Percentiles rank a stretch among this genome's conserved stretches.
Evolutionary conservation across 2,888 invertebrate species (phyloP).

Genomic region (Eumacrocentrus americanus): DNA sequence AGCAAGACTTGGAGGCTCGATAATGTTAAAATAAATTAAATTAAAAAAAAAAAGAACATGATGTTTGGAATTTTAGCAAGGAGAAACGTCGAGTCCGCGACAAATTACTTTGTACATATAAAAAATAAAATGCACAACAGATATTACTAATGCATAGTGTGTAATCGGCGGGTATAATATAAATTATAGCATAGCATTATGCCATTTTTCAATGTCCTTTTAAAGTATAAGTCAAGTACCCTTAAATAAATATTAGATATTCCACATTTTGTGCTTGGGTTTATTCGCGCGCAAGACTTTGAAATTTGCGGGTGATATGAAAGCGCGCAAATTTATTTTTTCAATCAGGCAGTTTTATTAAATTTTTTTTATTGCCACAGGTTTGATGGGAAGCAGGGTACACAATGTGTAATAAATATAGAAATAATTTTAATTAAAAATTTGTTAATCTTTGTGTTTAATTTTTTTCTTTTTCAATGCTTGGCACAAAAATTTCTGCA

Average conservation of each 20-base stretch:
- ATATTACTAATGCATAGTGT: constrained; percentile 43
- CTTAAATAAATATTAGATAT: constrained; percentile 55
- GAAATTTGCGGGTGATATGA: no score
- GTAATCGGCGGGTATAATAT: constrained; percentile 53
- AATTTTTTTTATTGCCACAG: no score
- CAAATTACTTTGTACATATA: background rate
- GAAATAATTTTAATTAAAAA: background rate
- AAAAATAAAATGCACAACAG: constrained; percentile 31
- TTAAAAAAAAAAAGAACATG: constrained; percentile 32
- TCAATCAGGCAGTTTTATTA: no score
- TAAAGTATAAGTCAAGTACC: constrained; percentile 55
- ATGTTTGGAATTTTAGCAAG: background rate
- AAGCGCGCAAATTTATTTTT: no score
- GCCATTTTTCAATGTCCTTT: constrained; percentile 61
- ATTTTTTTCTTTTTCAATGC: constrained; percentile 12
- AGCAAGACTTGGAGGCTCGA: constrained; percentile 45
- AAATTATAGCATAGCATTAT: constrained; percentile 46
- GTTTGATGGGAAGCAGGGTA: no score
- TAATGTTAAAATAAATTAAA: constrained; percentile 26
- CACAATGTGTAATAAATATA: background rate
- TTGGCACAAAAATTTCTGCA: no score
- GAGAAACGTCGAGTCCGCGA: background rate
- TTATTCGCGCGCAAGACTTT: constrained; percentile 28
- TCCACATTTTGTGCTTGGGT: constrained; percentile 55
- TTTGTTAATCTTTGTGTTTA: background rate